Base-by-base conservation (phyloP, 2,888 invertebrate species). In the Cenopis cana region DNA sequence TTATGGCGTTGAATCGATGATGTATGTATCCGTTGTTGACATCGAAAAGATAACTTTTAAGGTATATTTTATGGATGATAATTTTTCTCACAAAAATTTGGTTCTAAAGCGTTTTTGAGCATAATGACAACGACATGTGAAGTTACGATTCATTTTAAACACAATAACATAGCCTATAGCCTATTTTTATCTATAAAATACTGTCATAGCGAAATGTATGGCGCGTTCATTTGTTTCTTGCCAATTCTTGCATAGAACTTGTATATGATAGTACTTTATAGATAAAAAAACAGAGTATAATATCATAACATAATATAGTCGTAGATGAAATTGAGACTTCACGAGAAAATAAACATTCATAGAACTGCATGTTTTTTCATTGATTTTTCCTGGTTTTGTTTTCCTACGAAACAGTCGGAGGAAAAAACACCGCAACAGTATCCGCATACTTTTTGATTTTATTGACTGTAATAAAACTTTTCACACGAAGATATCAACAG, bases 381-480 rank as follows among this genome's bases (percentile, higher is more conserved):
- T 70, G 20, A 62, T 20, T 69, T 49, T 14, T 20, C 18, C 6
- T 46, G 41, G 38, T 49, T 20, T 66, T 60, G n/a, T 66, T 66
- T 49, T 55, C 61, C 18, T 61, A 33, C 33, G 0, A 5, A 18
- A 20, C 56, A 61, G 49, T 54, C 56, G 29, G 36, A 67, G 71
- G 67, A 71, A 71, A 68, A 67, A 61, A 61, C 61, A 56, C 66
- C 61, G 54, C 66, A 61, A 70, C 29, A 18, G 46, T 24, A 61
- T 61, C 36, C 60, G 18, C 55, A 66, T 60, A 61, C 67, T 49
- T 56, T 36, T 49, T 60, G 36, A 49, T 67, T 71, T 71, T 71
- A 71, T 71, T 17, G 67, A 46, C 24, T 18, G 49, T 20, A 56
- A 29, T 71, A 67, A 71, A 71, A 71, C 71, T 55, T 60, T 55